A percentile compares a stretch with the other conserved stretches of the same genome.
Evolutionary conservation across 2,113 vertebrate genomes (phyloP).

Genomic region (Corythornis madagascariensis): DNA sequence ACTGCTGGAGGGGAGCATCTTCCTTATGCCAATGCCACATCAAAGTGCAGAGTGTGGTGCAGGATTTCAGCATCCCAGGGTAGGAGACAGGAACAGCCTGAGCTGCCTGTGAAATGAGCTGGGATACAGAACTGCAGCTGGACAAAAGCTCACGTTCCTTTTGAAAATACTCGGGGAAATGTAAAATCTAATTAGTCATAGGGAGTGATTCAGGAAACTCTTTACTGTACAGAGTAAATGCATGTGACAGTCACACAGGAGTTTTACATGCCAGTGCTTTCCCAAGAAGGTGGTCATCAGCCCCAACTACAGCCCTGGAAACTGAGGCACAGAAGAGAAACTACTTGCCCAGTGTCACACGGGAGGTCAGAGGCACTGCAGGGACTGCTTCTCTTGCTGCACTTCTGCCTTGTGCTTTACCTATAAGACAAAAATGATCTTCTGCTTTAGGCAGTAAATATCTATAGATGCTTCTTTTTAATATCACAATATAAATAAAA

Average conservation of each 20-base stretch:
- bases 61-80: neutral
- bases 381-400: neutral
- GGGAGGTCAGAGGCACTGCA: neutral
- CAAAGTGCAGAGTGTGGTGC: neutral
- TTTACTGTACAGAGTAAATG: neutral
- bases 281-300: neutral
- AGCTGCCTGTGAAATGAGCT: neutral
- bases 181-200: neutral
- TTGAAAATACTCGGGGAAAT: neutral
- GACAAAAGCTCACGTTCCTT: neutral
- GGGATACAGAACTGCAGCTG: neutral
- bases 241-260: neutral
- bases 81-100: neutral
- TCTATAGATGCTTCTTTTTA: neutral
- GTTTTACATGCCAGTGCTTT: neutral
- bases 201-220: neutral
- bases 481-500: neutral
- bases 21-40: constrained; percentile 46
- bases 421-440: neutral
- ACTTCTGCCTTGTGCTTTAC: neutral
- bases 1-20: constrained; percentile 21
- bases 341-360: fast-evolving
- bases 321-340: neutral
- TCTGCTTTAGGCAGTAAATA: neutral
- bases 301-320: neutral